Base-by-base conservation (phyloP, 2,888 invertebrate genomes). In the Cheilosia pagana region DNA sequence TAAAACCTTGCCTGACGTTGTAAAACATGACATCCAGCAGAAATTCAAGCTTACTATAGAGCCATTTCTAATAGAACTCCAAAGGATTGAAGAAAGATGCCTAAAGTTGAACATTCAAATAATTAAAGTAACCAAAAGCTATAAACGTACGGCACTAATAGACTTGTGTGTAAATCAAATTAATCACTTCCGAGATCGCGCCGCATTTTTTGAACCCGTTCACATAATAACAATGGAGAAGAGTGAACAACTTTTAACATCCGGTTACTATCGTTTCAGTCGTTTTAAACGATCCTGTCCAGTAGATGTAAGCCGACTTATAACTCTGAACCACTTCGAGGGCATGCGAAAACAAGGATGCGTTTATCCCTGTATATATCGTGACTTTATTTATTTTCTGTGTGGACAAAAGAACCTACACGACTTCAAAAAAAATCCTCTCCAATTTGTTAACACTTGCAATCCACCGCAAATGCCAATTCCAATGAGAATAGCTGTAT, bases 261-360 rank as follows among this genome's bases (percentile, higher is more conserved):
- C 91, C 81, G 95, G 95, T 4, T 94, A 94, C 89, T 94, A 92
- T 88, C 93, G 95, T 82, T 89, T 94, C 21, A 95, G 95, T 89
- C 93, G 93, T 87, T 95, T 95, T 89, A 93, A 94, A 23, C 92
- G 93, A 70, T 93, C 93, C 88, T 95, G 95, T 89, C 95, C 95
- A 0, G 95, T 95, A 0, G 93, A 94, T 88, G 91, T 94, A 60
- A 92, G 89, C 88, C 92, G 93, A 62, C 12, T 86, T 16, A 70
- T 82, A 50, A 71, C 71, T 0, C 3, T 83, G 1, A 83, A 83
- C 35, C 77, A 77, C 25, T 86, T 62, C 23, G 25, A 72, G 6
- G 87, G 81, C 12, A 50, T 67, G 14, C 21, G 41, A 43, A 45
- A 16, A 8, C 59, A 68, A 16, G 50, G 90, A 53, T 90, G 92